Conservation (phyloP, 2,113 vertebrate species). For the Urocolius indicus region DNA sequence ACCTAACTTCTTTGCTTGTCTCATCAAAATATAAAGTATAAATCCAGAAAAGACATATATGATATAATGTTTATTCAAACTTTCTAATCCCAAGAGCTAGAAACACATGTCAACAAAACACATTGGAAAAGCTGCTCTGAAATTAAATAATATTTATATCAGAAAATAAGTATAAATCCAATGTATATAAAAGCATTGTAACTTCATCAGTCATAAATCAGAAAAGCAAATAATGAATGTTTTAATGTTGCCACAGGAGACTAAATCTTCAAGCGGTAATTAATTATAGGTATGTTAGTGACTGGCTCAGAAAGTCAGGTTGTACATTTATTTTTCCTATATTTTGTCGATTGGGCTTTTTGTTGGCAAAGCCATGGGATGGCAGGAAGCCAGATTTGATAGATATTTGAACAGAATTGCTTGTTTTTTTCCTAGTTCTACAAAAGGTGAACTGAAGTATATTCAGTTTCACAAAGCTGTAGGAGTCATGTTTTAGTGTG, state of each 20-base stretch:
- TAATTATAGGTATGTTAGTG: neutral
- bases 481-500: neutral
- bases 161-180: neutral
- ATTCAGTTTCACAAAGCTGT: neutral
- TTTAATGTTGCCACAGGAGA: conserved; percentile 13
- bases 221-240: conserved; percentile 29
- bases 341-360: conserved; percentile 13
- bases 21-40: neutral
- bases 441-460: neutral
- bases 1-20: neutral
- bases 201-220: neutral
- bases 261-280: neutral
- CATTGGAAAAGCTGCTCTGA: neutral
- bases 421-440: neutral
- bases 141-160: neutral
- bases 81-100: neutral
- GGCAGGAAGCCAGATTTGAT: neutral
- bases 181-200: neutral
- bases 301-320: neutral
- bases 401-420: neutral
- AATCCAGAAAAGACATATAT: neutral
- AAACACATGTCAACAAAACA: neutral
- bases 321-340: conserved; percentile 21
- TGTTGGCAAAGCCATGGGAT: neutral
- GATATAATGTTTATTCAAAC: neutral